Conservation (phyloP, 1,140 invertebrate genomes). For the Papilio polyxenes region DNA sequence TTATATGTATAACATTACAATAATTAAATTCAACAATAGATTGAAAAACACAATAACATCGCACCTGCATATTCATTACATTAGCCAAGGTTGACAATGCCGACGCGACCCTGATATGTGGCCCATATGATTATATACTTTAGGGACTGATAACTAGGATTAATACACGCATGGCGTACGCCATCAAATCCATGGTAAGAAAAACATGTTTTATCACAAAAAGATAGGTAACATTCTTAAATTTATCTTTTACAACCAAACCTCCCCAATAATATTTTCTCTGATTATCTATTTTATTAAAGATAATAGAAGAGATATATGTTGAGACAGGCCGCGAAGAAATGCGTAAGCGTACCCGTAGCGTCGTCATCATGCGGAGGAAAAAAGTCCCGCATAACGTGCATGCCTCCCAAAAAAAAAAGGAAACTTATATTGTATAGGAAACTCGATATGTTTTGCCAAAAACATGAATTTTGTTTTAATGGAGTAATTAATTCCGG, state of each 20-base stretch:
- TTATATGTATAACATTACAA: not conserved
- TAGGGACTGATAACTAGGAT: not conserved
- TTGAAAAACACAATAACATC: not conserved
- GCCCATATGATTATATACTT: not conserved
- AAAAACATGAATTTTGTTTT: no score
- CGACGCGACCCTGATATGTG: conserved; percentile 1
- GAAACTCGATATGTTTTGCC: no score
- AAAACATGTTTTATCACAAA: not conserved
- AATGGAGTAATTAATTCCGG: no score
- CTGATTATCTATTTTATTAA: no score
- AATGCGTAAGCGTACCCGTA: no score
- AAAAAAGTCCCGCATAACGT: no score
- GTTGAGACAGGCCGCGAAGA: no score
- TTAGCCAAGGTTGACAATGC: conserved; percentile 12
- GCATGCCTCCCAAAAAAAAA: no score
- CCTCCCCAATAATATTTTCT: no score
- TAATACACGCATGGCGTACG: not conserved
- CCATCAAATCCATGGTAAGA: not conserved
- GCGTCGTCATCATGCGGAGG: no score
- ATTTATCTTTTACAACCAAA: not conserved
- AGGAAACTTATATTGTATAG: no score
- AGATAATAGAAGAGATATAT: no score
- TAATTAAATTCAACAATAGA: conserved; percentile 18
- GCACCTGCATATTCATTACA: conserved; percentile 7
- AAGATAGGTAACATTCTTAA: not conserved